These are phyloP conservation scores for Acrobasis consociella DNA, from an alignment of 2,888 invertebrate species.

Conservation along the genomic window DNA sequence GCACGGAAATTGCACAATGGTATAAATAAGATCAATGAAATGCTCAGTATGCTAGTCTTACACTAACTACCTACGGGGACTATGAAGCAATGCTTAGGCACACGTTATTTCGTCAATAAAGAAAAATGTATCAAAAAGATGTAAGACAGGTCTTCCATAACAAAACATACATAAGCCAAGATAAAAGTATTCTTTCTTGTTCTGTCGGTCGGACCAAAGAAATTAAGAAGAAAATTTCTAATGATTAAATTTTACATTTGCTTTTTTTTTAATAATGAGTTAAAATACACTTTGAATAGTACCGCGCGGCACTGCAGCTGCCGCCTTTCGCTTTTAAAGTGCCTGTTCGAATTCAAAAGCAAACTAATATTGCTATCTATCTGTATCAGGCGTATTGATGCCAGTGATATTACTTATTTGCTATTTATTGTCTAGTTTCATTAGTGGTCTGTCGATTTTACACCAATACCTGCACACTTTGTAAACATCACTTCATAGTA, in stretches of 20 bases:
- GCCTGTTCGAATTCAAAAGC: neutral
- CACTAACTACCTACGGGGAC: conserved; percentile 23
- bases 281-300: no score
- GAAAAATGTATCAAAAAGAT: neutral
- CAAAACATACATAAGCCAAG: no score
- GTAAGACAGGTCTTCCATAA: neutral
- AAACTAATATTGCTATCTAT: neutral
- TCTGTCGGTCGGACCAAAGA: no score
- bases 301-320: no score
- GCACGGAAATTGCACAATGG: conserved; percentile 58
- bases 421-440: no score
- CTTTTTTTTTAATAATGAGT: no score
- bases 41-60: conserved; percentile 29
- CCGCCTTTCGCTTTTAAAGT: neutral
- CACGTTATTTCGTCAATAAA: neutral
- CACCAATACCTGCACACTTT: neutral
- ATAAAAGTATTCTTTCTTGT: no score
- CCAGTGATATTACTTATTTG: neutral
- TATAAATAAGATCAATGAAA: conserved; percentile 36
- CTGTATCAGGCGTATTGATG: conserved; percentile 4
- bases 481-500: conserved; percentile 35
- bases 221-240: no score
- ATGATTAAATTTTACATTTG: no score
- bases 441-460: neutral
- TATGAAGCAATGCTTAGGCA: conserved; percentile 33